phyloP scores from a whole-genome alignment of 2,888 invertebrate genomes.

The Scaptomyza polygonia region DNA sequence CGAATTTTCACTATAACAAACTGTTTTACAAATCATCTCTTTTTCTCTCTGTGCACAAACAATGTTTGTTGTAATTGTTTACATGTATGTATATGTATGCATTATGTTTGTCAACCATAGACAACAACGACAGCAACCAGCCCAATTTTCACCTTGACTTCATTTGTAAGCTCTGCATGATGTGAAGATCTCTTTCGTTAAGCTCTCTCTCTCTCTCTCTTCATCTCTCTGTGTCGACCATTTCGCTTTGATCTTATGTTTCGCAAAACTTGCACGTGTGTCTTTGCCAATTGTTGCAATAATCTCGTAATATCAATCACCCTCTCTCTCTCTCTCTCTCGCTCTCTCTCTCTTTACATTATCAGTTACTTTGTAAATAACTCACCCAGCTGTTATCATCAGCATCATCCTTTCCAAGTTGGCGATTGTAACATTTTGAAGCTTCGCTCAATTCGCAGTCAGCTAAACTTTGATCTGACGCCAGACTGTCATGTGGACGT shows the following conservation, averaged over 20 bases:
- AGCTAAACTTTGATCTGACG: slow-evolving; percentile 20
- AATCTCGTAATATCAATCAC: neutral
- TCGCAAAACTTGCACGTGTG: slow-evolving; percentile 48
- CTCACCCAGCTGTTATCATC: slow-evolving; percentile 47
- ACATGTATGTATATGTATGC: slow-evolving; percentile 30
- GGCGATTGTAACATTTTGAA: slow-evolving; percentile 45
- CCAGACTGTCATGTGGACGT: slow-evolving; percentile 60
- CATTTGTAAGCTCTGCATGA: slow-evolving; percentile 43
- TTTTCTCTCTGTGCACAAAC: slow-evolving; percentile 2
- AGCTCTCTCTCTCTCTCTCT: slow-evolving; percentile 32
- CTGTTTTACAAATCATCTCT: too few relatives aligned
- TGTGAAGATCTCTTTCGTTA: neutral
- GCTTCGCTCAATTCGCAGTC: slow-evolving; percentile 51
- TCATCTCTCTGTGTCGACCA: slow-evolving; percentile 8
- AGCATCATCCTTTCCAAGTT: slow-evolving; percentile 47
- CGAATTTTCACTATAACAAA: too few relatives aligned
- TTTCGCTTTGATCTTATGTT: slow-evolving; percentile 12
- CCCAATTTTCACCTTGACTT: slow-evolving; percentile 65
- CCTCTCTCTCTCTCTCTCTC: neutral
- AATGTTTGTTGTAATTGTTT: neutral
- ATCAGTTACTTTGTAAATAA: slow-evolving; percentile 33
- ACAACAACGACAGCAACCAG: slow-evolving; percentile 17
- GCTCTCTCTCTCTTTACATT: slow-evolving; percentile 3
- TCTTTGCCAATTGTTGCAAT: slow-evolving; percentile 8
- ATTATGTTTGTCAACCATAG: slow-evolving; percentile 33